Conservation (phyloP, 2,888 invertebrate species). For the Amiota communis region DNA sequence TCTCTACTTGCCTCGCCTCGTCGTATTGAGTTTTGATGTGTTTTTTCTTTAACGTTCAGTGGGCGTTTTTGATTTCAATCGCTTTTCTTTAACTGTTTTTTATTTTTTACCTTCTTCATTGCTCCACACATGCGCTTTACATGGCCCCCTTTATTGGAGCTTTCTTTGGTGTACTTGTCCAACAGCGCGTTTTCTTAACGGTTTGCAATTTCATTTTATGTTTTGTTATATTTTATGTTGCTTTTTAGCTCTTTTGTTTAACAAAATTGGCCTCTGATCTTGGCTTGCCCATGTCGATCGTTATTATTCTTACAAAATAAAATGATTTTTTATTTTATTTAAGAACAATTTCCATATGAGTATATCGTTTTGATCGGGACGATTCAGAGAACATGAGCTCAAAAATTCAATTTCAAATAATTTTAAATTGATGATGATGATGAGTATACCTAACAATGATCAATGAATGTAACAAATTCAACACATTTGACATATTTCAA, state of each 20-base stretch:
- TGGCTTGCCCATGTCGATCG: constrained; percentile 5
- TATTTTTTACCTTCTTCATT: no score
- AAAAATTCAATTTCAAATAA: no score
- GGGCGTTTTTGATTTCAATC: constrained; percentile 67
- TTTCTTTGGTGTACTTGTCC: neutral
- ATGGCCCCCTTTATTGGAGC: neutral
- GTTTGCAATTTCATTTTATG: constrained; percentile 66
- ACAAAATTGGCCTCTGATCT: constrained; percentile 67
- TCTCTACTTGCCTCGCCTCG: constrained; percentile 20
- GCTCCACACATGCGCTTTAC: neutral
- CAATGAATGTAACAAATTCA: constrained; percentile 12
- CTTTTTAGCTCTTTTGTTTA: constrained; percentile 58
- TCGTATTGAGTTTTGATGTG: constrained; percentile 40
- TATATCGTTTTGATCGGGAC: constrained; percentile 46
- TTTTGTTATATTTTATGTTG: constrained; percentile 60
- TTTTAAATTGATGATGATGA: neutral
- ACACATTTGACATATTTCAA: constrained; percentile 21
- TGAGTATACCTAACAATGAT: neutral
- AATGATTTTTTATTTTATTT: no score
- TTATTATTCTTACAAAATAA: neutral
- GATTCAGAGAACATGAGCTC: no score
- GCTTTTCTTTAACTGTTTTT: constrained; percentile 35
- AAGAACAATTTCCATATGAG: constrained; percentile 32
- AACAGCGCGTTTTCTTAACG: constrained; percentile 55
- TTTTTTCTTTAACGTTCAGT: constrained; percentile 44